Percentiles rank a stretch among this genome's conserved stretches.
These are phyloP conservation scores for Orthosia cruda DNA, from an alignment of 2,888 invertebrate species.

Conservation along the genomic window DNA sequence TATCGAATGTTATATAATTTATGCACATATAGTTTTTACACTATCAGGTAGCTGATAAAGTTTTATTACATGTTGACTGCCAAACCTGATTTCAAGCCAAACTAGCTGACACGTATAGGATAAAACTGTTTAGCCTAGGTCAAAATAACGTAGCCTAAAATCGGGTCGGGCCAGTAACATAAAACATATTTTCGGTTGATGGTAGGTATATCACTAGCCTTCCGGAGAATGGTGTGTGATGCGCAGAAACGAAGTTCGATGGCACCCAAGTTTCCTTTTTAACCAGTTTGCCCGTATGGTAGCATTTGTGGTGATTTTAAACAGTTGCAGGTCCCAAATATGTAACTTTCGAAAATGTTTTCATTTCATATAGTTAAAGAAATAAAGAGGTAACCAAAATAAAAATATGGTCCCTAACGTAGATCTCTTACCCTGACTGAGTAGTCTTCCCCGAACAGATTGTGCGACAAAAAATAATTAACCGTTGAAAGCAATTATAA, in stretches of 20 bases:
- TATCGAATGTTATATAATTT: background rate
- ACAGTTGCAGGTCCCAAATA: background rate
- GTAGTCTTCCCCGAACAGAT: background rate
- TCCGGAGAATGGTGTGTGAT: constrained; percentile 9
- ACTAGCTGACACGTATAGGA: no score
- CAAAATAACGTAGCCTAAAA: no score
- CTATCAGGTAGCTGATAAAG: background rate
- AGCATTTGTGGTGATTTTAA: background rate
- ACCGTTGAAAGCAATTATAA: background rate
- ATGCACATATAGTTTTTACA: background rate
- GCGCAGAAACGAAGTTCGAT: constrained; percentile 25
- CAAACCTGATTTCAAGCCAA: no score
- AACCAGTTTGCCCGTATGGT: constrained; percentile 11
- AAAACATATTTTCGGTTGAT: no score
- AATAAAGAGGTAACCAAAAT: background rate
- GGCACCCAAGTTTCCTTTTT: constrained; percentile 31
- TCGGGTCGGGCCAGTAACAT: no score
- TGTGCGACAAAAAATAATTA: background rate
- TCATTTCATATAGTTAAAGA: background rate
- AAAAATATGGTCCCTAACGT: background rate
- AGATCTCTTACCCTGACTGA: constrained; percentile 1
- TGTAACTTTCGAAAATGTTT: background rate
- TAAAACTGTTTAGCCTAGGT: no score
- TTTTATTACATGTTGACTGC: no score
- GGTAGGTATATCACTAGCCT: background rate